A percentile compares a stretch with the other conserved stretches of the same genome.
Conservation (phyloP, 2,113 vertebrate genomes). For the Micronycteris hirsuta region DNA sequence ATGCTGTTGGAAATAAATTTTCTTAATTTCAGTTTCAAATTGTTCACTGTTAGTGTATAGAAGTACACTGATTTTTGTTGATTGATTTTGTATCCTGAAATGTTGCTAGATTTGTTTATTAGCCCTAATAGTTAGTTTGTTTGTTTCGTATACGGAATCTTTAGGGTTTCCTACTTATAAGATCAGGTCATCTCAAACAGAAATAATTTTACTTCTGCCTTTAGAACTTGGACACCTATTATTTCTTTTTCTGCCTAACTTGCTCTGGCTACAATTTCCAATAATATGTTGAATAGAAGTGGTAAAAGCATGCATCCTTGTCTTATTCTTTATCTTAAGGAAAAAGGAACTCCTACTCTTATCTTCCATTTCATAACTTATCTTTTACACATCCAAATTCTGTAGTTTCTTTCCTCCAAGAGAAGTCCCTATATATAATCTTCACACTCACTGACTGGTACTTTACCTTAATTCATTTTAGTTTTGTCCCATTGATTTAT, state of each 20-base stretch:
- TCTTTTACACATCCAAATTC: not conserved
- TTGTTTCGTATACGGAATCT: not conserved
- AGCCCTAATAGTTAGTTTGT: not conserved
- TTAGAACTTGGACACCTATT: not conserved
- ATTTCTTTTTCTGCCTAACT: not conserved
- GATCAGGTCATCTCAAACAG: not conserved
- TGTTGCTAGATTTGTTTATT: not conserved
- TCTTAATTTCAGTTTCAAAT: not conserved
- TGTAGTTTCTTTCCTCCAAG: not conserved
- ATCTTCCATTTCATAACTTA: not conserved
- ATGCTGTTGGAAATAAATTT: not conserved
- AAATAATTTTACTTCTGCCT: not conserved
- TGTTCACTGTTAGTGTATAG: not conserved
- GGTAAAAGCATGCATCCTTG: not conserved
- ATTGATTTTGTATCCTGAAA: not conserved
- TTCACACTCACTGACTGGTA: not conserved
- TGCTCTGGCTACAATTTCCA: not conserved
- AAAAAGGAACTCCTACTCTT: not conserved
- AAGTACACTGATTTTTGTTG: not conserved
- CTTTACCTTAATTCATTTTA: not conserved
- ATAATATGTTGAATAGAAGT: not conserved
- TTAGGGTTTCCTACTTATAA: not conserved
- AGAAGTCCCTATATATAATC: not conserved
- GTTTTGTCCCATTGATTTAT: not conserved
- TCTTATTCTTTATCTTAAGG: not conserved